These are phyloP conservation scores for Mycogona germanica DNA, from an alignment of 2,888 invertebrate genomes.

Conservation along the genomic window DNA sequence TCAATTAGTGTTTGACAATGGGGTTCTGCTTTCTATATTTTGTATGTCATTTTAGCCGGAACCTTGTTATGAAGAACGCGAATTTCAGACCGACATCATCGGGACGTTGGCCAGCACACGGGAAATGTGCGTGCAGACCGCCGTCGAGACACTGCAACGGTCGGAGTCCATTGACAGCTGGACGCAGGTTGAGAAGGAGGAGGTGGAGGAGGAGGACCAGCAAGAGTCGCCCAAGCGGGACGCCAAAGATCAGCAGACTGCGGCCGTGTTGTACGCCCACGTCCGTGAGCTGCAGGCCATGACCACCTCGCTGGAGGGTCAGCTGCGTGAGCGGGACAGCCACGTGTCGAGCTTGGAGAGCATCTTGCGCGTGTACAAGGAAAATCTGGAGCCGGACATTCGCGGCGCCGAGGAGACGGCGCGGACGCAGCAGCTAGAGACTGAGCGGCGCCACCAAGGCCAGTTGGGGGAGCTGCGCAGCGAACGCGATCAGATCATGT, in stretches of 20 bases:
- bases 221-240: neutral
- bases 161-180: no score
- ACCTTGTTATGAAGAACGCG: no score
- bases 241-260: neutral
- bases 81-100: no score
- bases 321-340: constrained; percentile 4
- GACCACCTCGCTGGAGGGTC: constrained; percentile 7
- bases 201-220: neutral
- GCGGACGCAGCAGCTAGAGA: neutral
- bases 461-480: neutral
- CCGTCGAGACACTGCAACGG: no score
- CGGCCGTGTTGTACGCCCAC: neutral
- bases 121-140: no score
- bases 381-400: constrained; percentile 18
- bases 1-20: no score
- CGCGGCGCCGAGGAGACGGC: neutral
- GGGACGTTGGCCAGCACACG: no score
- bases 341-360: constrained; percentile 7
- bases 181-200: no score
- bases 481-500: constrained; percentile 32
- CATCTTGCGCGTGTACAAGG: constrained; percentile 17
- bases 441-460: neutral
- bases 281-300: constrained; percentile 1
- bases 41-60: no score
- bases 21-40: no score